Conservation (phyloP, 2,888 invertebrate genomes). For the Dolomedes plantarius region DNA sequence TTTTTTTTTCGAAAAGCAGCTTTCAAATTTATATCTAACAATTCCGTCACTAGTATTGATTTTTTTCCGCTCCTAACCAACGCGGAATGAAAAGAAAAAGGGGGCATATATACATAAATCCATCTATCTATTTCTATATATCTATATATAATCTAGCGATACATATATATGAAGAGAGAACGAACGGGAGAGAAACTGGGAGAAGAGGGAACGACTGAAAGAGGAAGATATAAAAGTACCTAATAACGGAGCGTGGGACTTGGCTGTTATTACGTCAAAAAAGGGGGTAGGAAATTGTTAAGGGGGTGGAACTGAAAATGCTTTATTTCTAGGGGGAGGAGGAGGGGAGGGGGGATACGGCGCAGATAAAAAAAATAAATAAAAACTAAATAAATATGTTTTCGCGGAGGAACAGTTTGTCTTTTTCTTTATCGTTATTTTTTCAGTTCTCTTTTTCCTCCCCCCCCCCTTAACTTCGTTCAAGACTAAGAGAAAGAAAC, state of each 20-base stretch:
- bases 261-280: slow-evolving; percentile 62
- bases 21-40: slow-evolving; percentile 69
- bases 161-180: slow-evolving; percentile 18
- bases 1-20: slow-evolving; percentile 30
- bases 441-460: neutral
- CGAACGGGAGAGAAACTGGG: slow-evolving; percentile 4
- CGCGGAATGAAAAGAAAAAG: slow-evolving; percentile 35
- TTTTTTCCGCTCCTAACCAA: slow-evolving; percentile 27
- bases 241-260: slow-evolving; percentile 49
- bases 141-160: neutral
- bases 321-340: slow-evolving; percentile 23
- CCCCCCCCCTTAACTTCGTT: slow-evolving; percentile 1
- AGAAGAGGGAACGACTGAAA: slow-evolving; percentile 8
- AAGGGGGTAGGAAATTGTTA: slow-evolving; percentile 26
- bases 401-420: slow-evolving; percentile 58
- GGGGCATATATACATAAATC: slow-evolving; percentile 27
- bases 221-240: slow-evolving; percentile 52
- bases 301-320: slow-evolving; percentile 47
- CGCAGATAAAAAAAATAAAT: slow-evolving; percentile 26
- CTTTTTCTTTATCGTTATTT: slow-evolving; percentile 31
- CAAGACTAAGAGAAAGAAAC: neutral
- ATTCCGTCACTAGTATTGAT: slow-evolving; percentile 59
- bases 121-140: slow-evolving; percentile 31
- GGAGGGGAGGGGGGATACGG: neutral
- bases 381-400: slow-evolving; percentile 65